Percentiles rank a stretch among this genome's conserved stretches.
Evolutionary conservation across 2,888 invertebrate genomes (phyloP).

Genomic region (Agrilus cyanescens): DNA sequence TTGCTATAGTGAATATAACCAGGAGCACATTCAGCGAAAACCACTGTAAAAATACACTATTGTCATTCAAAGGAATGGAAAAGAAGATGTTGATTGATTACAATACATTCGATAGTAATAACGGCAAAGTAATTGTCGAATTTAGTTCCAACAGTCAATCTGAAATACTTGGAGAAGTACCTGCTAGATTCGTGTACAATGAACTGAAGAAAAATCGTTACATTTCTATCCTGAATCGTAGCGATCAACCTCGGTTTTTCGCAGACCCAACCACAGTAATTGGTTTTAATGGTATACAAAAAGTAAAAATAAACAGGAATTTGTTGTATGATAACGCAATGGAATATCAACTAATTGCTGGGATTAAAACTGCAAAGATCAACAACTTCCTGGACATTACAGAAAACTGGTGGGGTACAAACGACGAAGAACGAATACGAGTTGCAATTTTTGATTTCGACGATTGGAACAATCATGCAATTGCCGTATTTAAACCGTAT

Average conservation of each 20-base stretch:
- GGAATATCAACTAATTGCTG: constrained; percentile 87
- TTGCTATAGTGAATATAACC: constrained; percentile 77
- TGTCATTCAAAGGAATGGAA: constrained; percentile 88
- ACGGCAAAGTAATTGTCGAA: constrained; percentile 72
- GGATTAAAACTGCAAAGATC: constrained; percentile 76
- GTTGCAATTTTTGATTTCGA: constrained; percentile 92
- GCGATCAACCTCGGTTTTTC: constrained; percentile 30
- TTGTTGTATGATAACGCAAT: constrained; percentile 71
- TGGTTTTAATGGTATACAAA: constrained; percentile 88
- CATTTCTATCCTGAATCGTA: constrained; percentile 22
- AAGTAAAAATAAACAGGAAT: constrained; percentile 82
- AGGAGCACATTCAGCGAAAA: constrained; percentile 79
- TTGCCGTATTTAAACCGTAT: constrained; percentile 83
- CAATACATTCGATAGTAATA: constrained; percentile 70
- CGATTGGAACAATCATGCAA: constrained; percentile 97
- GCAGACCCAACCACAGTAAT: constrained; percentile 70
- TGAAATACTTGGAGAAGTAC: constrained; percentile 77
- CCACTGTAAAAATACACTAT: constrained; percentile 64
- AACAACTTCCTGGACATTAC: constrained; percentile 77
- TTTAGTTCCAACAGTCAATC: constrained; percentile 86
- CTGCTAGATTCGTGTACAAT: constrained; percentile 68
- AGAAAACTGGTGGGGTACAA: constrained; percentile 96
- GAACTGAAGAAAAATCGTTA: constrained; percentile 60
- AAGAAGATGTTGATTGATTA: constrained; percentile 77
- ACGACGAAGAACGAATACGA: constrained; percentile 59